A percentile compares a stretch with the other conserved stretches of the same genome.
phyloP scores from a whole-genome alignment of 2,888 invertebrate genomes.

The Dasysyrphus albostriatus region DNA sequence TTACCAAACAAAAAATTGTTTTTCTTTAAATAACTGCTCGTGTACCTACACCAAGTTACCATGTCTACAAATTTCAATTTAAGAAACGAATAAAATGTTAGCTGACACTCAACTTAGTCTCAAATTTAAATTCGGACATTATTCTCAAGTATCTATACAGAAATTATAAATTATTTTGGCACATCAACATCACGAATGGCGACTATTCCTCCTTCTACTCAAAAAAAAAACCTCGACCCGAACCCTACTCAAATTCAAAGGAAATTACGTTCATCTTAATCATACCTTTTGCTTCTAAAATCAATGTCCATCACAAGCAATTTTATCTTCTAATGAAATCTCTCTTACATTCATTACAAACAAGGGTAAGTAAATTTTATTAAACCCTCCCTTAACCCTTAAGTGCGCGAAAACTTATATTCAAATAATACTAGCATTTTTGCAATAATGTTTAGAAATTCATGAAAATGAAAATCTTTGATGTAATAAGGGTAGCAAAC shows the following conservation, averaged over 20 bases:
- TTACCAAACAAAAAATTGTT: no score
- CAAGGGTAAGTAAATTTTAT: constrained; percentile 7
- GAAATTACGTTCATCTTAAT: neutral
- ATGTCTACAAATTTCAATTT: no score
- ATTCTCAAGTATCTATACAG: neutral
- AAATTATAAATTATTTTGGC: neutral
- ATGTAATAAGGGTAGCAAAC: constrained; percentile 6
- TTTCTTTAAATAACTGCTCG: no score
- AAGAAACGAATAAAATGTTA: no score
- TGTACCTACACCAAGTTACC: no score
- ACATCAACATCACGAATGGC: neutral
- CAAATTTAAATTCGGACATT: neutral
- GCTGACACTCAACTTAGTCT: neutral
- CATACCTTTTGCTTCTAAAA: neutral
- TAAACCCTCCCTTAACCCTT: constrained; percentile 21
- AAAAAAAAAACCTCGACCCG: neutral
- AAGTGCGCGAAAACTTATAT: constrained; percentile 8
- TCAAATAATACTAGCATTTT: neutral
- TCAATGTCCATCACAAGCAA: constrained; percentile 16
- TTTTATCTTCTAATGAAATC: constrained; percentile 22
- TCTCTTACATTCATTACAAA: neutral
- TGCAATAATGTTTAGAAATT: neutral
- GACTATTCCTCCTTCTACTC: neutral
- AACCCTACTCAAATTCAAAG: neutral
- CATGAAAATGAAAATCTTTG: constrained; percentile 9